A percentile compares a stretch with the other conserved stretches of the same genome.
phyloP scores from a whole-genome alignment of 2,888 invertebrate genomes.

The Acanthosepion lycidas region DNA sequence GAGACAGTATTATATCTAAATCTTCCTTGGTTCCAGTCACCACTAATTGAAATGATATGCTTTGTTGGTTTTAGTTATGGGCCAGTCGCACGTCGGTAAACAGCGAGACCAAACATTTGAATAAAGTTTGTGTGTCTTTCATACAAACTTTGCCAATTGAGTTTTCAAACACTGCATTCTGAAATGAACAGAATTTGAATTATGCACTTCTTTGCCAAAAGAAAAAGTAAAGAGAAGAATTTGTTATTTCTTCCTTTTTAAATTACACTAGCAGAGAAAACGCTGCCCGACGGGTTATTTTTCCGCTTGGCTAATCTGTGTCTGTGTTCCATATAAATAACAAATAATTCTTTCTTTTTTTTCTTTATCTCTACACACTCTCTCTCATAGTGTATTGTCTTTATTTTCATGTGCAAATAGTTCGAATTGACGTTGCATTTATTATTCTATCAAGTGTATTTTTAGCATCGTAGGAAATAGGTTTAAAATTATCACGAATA shows the following conservation, averaged over 20 bases:
- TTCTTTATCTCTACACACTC: too few species aligned
- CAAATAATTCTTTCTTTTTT: not conserved
- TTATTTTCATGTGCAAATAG: too few species aligned
- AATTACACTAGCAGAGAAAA: not conserved
- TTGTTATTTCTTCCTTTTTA: not conserved
- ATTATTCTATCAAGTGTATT: too few species aligned
- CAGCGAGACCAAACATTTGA: constrained; percentile 14
- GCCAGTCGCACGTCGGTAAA: constrained; percentile 18
- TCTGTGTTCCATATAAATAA: not conserved
- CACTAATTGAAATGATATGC: constrained; percentile 21
- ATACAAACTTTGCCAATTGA: constrained; percentile 23
- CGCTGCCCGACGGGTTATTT: not conserved
- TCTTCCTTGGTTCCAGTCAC: not conserved
- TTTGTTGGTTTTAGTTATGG: not conserved
- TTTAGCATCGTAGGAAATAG: too few species aligned
- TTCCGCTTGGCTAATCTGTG: not conserved
- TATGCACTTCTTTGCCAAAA: not conserved
- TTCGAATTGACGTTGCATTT: too few species aligned
- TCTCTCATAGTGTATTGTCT: too few species aligned
- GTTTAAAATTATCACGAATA: too few species aligned
- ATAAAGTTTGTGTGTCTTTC: not conserved
- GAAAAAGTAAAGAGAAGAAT: not conserved
- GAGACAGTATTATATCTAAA: constrained; percentile 10
- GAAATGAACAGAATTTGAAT: not conserved
- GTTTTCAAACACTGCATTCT: constrained; percentile 22